Percentiles rank a stretch among this genome's conserved stretches.
phyloP scores from a whole-genome alignment of 1,140 invertebrate genomes.

The Drosophila pseudoobscura region DNA sequence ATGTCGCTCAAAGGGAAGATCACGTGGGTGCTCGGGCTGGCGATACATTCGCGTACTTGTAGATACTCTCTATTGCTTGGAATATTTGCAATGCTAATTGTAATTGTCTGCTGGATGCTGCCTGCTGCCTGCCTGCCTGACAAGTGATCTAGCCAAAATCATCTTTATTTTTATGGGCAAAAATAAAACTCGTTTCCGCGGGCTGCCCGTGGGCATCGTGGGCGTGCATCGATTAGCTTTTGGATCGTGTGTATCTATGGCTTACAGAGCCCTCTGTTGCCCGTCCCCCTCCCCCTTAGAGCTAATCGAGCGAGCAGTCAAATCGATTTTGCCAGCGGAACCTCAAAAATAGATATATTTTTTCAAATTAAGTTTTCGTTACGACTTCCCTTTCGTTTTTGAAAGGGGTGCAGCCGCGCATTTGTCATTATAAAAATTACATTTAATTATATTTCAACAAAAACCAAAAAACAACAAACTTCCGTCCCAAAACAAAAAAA shows the following conservation, averaged over 20 bases:
- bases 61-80: slow-evolving; percentile 29
- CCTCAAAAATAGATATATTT: no score
- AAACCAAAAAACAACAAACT: slow-evolving; percentile 52
- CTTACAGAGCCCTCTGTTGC: slow-evolving; percentile 33
- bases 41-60: slow-evolving; percentile 32
- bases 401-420: slow-evolving; percentile 29
- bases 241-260: slow-evolving; percentile 40
- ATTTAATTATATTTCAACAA: slow-evolving; percentile 76
- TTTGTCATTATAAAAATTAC: slow-evolving; percentile 79
- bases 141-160: slow-evolving; percentile 72
- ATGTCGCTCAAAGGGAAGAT: slow-evolving; percentile 25
- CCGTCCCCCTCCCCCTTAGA: slow-evolving; percentile 7
- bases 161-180: slow-evolving; percentile 74
- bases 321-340: slow-evolving; percentile 21
- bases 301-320: slow-evolving; percentile 50
- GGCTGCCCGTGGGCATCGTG: slow-evolving; percentile 45
- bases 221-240: slow-evolving; percentile 76
- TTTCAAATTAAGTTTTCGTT: slow-evolving; percentile 22
- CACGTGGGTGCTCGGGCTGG: slow-evolving; percentile 50
- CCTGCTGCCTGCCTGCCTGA: slow-evolving; percentile 37
- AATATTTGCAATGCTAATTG: slow-evolving; percentile 75
- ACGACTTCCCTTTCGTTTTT: slow-evolving; percentile 14
- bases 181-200: slow-evolving; percentile 63
- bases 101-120: slow-evolving; percentile 16
- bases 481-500: slow-evolving; percentile 59